Evolutionary conservation across 2,888 invertebrate genomes (phyloP), one percentile per base, ranked within the genome.

Genomic region (Mythimna pallens): DNA sequence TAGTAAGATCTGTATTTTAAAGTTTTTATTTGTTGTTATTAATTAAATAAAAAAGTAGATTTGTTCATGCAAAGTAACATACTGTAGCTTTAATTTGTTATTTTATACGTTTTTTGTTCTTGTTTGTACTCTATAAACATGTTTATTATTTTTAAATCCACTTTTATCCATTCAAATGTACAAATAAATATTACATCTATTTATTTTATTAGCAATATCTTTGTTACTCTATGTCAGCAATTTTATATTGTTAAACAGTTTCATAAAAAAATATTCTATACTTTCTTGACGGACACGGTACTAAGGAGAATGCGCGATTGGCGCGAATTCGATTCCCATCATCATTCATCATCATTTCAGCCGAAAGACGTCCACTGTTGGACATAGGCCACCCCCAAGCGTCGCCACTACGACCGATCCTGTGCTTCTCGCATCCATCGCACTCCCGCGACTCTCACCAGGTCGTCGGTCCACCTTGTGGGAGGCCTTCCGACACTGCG

Each of bases 211-310:
- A 62, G 50, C 30, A 69, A 64, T 78, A 62, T 36, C 12, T 43
- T 34, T 54, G 36, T 76, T 76, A 30, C 66, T 10, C 10, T 30
- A 1, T 65, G n/a, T 43, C 34, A 57, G 20, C n/a, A 36, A 76
- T 76, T 25, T 67, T 66, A 59, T 59, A 65, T 43, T 73, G 30
- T 40, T 58, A 57, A 6, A 50, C 63, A 58, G 36, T 50, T 57
- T 55, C 36, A 57, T 50, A 5, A 12, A 14, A n/a, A 22, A 40
- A 36, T 57, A 40, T 75, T 58, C 14, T 22, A 9, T 25, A 25
- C 17, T 59, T 40, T 67, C 7, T 20, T 47, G 17, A 20, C 20
- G 17, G 47, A 20, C 6, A 47, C 7, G 17, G 47, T 20, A 47
- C 47, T 17, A 2, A 2, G 7, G 4, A 47, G 4, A 14, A 4